phyloP scores from a whole-genome alignment of 2,113 vertebrate genomes.

The Charadrius vociferus region DNA sequence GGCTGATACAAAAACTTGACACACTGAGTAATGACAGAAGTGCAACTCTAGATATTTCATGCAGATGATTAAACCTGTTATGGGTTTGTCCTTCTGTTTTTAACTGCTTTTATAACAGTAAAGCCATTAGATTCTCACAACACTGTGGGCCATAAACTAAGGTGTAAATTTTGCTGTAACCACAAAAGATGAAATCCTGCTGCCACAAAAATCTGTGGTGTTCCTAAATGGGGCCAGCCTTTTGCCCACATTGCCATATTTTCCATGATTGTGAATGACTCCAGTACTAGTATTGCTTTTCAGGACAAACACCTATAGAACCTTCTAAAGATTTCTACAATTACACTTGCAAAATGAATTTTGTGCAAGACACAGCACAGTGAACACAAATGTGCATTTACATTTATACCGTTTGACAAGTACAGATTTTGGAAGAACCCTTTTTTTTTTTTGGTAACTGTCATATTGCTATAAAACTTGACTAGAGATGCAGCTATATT shows the following conservation, averaged over 20 bases:
- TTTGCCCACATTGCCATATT: background rate
- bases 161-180: background rate
- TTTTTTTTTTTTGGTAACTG: background rate
- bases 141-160: background rate
- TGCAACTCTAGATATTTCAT: background rate
- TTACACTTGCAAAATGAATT: background rate
- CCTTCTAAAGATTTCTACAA: background rate
- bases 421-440: accelerated
- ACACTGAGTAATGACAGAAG: background rate
- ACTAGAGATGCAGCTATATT: background rate
- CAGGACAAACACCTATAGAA: background rate
- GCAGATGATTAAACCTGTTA: background rate
- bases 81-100: background rate
- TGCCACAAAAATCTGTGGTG: background rate
- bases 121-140: background rate
- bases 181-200: background rate
- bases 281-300: background rate
- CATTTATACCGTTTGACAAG: background rate
- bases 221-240: background rate
- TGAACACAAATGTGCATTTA: background rate
- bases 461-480: background rate
- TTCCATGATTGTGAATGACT: background rate
- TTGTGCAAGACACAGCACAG: background rate
- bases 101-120: background rate
- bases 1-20: background rate